These are phyloP conservation scores for Triops cancriformis DNA, from an alignment of 1,140 invertebrate genomes.

Conservation along the genomic window DNA sequence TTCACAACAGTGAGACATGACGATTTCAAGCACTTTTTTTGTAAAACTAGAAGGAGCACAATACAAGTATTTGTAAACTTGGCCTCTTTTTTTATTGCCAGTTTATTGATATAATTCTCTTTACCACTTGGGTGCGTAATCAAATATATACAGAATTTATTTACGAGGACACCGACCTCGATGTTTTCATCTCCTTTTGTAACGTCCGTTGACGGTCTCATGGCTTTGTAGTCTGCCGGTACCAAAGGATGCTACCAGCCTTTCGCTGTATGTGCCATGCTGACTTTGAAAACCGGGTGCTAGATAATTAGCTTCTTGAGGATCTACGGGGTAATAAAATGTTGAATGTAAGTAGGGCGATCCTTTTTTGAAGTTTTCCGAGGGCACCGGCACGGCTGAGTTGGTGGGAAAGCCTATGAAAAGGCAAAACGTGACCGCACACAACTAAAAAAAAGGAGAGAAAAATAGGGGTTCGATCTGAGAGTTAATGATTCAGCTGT, in stretches of 20 bases:
- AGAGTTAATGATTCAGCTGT: background rate
- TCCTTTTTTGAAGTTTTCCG: background rate
- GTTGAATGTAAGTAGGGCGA: background rate
- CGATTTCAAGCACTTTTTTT: background rate
- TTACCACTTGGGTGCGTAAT: background rate
- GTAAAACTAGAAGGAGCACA: background rate
- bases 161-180: background rate
- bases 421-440: background rate
- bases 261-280: background rate
- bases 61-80: conserved; percentile 1
- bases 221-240: background rate
- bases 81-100: background rate
- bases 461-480: background rate
- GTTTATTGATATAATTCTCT: background rate
- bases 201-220: background rate
- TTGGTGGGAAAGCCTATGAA: background rate
- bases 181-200: background rate
- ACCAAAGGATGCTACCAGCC: background rate
- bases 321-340: background rate
- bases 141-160: background rate
- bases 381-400: background rate
- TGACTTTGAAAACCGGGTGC: background rate
- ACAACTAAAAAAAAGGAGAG: background rate
- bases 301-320: background rate
- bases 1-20: background rate